Evolutionary conservation across 2,888 invertebrate species (phyloP), one percentile per base, ranked within the genome.

Genomic region (Harpalus rufipes): DNA sequence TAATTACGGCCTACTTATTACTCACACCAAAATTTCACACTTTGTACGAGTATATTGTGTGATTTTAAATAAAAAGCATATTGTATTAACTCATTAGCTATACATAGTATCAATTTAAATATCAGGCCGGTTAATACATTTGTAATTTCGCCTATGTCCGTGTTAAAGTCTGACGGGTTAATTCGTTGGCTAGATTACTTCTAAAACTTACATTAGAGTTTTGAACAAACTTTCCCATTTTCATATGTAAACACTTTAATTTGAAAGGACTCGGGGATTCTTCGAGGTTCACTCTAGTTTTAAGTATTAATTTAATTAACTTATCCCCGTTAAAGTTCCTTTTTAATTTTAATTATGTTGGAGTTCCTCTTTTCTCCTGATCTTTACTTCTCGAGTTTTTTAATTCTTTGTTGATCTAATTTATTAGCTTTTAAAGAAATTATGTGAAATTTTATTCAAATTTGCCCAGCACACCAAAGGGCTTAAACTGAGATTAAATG

Each of bases 241-340:
- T 78, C 78, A 58, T 78, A 78, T 78, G 78, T 78, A 58, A 78
- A 78, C 78, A 78, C 44, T 74, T 74, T 44, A 41, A 74, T 74
- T 74, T 74, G 44, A 44, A 74, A 44, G 18, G 44, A 16, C 12
- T 68, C 68, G 41, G 4, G 18, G 8, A 74, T 74, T 44, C 72
- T 74, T 74, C 18, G 68, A 18, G 32, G 68, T 39, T 61, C 18
- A 63, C 25, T 63, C 21, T 14, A 12, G 41, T 32, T 68, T 39
- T 14, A 65, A 74, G 72, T 44, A 74, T 74, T 74, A 74, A 74
- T 74, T 74, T 74, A 44, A 44, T 74, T 74, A 74, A 74, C 44
- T 44, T 44, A 74, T 41, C 41, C 44, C 41, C 44, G 25, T 14
- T 18, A 51, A 74, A 74, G 18, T 74, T 44, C 18, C 16, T 74